Conservation (phyloP, 1,140 invertebrate genomes). For the Elymnias hypermnestra region DNA sequence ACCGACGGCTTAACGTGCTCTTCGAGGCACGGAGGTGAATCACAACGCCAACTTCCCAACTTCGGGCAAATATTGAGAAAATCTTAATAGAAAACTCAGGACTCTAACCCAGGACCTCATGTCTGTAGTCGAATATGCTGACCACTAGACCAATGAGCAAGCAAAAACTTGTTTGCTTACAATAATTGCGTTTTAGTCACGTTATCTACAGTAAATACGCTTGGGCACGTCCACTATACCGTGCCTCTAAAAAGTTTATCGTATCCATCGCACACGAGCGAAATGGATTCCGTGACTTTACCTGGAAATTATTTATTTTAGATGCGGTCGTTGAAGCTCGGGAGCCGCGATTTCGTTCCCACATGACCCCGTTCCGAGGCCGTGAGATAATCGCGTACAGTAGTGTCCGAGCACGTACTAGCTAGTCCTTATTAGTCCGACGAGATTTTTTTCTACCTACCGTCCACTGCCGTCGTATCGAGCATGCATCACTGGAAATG, state of each 20-base stretch:
- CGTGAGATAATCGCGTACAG: constrained; percentile 64
- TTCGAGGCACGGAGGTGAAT: too few species aligned
- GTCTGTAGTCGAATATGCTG: too few species aligned
- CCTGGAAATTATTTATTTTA: constrained; percentile 28
- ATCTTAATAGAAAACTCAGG: too few species aligned
- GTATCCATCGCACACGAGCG: constrained; percentile 43
- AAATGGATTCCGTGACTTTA: constrained; percentile 40
- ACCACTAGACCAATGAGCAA: too few species aligned
- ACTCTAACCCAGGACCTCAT: too few species aligned
- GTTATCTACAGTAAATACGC: not conserved
- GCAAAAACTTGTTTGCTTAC: not conserved
- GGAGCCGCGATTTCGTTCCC: constrained; percentile 47
- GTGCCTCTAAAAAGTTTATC: constrained; percentile 41
- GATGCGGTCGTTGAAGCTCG: constrained; percentile 35
- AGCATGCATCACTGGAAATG: constrained; percentile 22
- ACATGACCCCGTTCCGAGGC: constrained; percentile 52
- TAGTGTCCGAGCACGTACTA: constrained; percentile 34
- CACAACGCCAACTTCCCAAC: too few species aligned
- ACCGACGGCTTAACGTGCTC: too few species aligned
- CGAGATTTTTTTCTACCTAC: constrained; percentile 46
- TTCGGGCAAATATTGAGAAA: too few species aligned
- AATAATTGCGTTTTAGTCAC: not conserved
- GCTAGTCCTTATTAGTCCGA: constrained; percentile 50
- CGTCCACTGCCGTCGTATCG: constrained; percentile 14
- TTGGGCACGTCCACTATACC: constrained; percentile 4